Percentiles rank a stretch among this genome's conserved stretches.
phyloP scores from a whole-genome alignment of 2,888 invertebrate genomes.

The Neoscelio sp. region DNA sequence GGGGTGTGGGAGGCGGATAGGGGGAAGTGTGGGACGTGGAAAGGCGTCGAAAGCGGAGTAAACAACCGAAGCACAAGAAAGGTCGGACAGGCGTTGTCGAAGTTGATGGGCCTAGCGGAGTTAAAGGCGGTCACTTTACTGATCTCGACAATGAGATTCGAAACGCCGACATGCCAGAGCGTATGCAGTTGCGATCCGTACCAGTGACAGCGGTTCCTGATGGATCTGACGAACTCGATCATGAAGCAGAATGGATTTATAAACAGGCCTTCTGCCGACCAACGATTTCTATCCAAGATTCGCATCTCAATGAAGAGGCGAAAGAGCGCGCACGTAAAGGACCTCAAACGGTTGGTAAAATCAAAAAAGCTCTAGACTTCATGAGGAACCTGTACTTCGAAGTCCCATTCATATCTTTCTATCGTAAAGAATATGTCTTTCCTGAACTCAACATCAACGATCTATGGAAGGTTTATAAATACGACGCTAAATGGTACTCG shows the following conservation, averaged over 20 bases:
- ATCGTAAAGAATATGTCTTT: slow-evolving; percentile 98
- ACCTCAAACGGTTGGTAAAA: slow-evolving; percentile 92
- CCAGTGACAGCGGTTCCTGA: slow-evolving; percentile 93
- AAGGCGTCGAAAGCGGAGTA: slow-evolving; percentile 90
- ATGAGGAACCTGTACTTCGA: slow-evolving; percentile 98
- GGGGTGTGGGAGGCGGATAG: no score
- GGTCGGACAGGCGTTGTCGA: slow-evolving; percentile 95
- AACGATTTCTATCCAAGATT: slow-evolving; percentile 91
- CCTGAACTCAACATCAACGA: slow-evolving; percentile 97
- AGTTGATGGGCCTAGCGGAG: slow-evolving; percentile 98
- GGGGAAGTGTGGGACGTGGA: no score
- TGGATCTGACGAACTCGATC: slow-evolving; percentile 94
- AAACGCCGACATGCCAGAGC: slow-evolving; percentile 94
- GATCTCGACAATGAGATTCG: slow-evolving; percentile 96
- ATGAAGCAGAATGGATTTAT: slow-evolving; percentile 99
- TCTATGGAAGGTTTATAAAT: slow-evolving; percentile 98
- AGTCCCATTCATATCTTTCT: slow-evolving; percentile 99
- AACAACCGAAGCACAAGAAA: slow-evolving; percentile 89
- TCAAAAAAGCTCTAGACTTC: slow-evolving; percentile 96
- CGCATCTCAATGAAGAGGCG: slow-evolving; percentile 84
- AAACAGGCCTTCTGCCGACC: slow-evolving; percentile 95
- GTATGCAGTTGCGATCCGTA: slow-evolving; percentile 95
- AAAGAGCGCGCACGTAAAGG: slow-evolving; percentile 88
- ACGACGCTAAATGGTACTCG: slow-evolving; percentile 98
- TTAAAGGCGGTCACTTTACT: slow-evolving; percentile 98